Evolutionary conservation across 2,888 invertebrate genomes (phyloP).

Genomic region (Eupithecia dodoneata): DNA sequence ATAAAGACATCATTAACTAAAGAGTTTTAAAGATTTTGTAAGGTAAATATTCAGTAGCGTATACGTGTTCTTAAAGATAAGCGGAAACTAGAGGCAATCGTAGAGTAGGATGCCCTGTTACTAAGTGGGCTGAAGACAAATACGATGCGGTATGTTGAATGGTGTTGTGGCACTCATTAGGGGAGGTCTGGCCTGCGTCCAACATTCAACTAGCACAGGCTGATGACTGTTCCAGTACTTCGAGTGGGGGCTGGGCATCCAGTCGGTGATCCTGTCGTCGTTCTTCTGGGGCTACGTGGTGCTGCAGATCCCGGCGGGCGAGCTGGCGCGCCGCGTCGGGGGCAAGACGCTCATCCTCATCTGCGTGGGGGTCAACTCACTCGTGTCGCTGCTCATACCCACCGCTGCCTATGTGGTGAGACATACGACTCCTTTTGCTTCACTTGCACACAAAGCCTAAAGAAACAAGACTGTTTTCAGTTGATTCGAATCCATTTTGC

Average conservation of each 20-base stretch:
- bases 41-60: neutral
- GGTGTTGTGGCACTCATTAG: neutral
- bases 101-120: neutral
- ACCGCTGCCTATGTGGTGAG: constrained; percentile 57
- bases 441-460: neutral
- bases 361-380: constrained; percentile 58
- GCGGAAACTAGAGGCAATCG: neutral
- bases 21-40: neutral
- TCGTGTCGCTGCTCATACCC: constrained; percentile 50
- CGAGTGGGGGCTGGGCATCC: constrained; percentile 76
- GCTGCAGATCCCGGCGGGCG: constrained; percentile 86
- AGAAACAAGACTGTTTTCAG: neutral
- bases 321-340: constrained; percentile 86
- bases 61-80: neutral
- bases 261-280: constrained; percentile 73
- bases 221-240: constrained; percentile 49
- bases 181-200: neutral
- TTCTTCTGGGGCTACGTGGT: constrained; percentile 86
- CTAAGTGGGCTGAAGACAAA: neutral
- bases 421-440: neutral
- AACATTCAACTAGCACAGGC: neutral
- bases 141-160: neutral
- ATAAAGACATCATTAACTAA: neutral
- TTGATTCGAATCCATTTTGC: neutral
- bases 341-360: constrained; percentile 84